Conservation (phyloP, 2,797 vertebrate species). For the Loris lydekkerianus region DNA sequence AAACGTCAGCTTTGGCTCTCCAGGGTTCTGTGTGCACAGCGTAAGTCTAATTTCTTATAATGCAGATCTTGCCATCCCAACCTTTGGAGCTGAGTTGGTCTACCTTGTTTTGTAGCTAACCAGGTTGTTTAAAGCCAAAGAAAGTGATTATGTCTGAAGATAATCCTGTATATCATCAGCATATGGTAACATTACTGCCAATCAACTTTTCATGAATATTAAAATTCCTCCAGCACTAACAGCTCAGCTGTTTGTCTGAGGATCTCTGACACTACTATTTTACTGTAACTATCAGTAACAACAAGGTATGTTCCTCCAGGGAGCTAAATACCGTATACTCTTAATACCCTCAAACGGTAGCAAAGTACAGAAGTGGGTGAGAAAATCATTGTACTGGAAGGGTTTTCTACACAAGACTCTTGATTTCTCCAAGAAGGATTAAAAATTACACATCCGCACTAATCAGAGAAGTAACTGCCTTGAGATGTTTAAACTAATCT, state of each 20-base stretch:
- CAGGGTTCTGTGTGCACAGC: not conserved
- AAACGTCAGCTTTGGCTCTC: not conserved
- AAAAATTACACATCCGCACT: not conserved
- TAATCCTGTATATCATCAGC: not conserved
- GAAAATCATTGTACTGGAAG: not conserved
- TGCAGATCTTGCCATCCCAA: not conserved
- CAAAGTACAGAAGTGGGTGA: not conserved
- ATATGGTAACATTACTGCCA: not conserved
- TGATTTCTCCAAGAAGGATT: not conserved
- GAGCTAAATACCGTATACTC: not conserved
- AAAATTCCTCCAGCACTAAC: not conserved
- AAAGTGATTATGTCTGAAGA: not conserved
- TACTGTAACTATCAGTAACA: not conserved
- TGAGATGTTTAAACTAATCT: conserved; percentile 7
- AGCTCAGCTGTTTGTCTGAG: not conserved
- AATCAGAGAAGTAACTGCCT: not conserved
- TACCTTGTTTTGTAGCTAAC: not conserved
- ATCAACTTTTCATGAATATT: not conserved
- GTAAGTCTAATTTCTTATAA: conserved; percentile 8
- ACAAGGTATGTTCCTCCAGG: not conserved
- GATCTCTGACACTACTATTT: not conserved
- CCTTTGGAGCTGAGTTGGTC: not conserved
- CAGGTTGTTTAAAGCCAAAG: not conserved
- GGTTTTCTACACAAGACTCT: conserved; percentile 16
- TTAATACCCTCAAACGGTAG: not conserved